These are phyloP conservation scores for Formica exsecta DNA, from an alignment of 1,140 invertebrate genomes.

Conservation along the genomic window DNA sequence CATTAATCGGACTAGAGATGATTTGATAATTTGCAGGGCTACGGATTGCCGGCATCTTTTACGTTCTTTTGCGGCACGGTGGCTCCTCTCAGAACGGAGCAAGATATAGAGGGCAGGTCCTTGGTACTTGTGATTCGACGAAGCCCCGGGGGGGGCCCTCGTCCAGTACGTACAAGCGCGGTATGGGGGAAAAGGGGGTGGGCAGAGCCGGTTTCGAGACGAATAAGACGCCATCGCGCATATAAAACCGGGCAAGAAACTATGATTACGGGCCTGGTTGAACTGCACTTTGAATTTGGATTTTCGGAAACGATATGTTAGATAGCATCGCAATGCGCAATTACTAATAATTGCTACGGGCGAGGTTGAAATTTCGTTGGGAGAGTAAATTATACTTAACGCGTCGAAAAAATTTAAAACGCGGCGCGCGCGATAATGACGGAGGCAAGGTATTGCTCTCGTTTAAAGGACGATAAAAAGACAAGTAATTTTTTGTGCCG, in stretches of 20 bases:
- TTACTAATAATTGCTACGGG: slow-evolving; percentile 45
- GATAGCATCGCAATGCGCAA: slow-evolving; percentile 30
- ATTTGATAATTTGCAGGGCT: slow-evolving; percentile 83
- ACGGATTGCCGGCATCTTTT: slow-evolving; percentile 24
- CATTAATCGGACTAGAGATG: slow-evolving; percentile 80
- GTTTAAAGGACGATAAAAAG: slow-evolving; percentile 22
- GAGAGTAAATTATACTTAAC: slow-evolving; percentile 57
- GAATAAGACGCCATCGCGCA: slow-evolving; percentile 83
- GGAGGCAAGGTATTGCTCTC: slow-evolving; percentile 30
- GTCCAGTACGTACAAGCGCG: slow-evolving; percentile 35
- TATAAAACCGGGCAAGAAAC: slow-evolving; percentile 79
- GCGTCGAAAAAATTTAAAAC: slow-evolving; percentile 45
- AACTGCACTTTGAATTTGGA: slow-evolving; percentile 58
- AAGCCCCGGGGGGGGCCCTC: slow-evolving; percentile 62
- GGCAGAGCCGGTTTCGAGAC: slow-evolving; percentile 85
- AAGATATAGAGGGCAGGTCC: slow-evolving; percentile 44
- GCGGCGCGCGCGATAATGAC: slow-evolving; percentile 68
- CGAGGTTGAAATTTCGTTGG: background rate
- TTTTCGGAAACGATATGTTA: slow-evolving; percentile 62
- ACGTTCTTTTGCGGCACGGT: slow-evolving; percentile 43
- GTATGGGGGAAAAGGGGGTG: slow-evolving; percentile 65
- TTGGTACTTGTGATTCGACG: slow-evolving; percentile 70
- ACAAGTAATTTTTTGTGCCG: background rate
- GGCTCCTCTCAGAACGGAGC: slow-evolving; percentile 19
- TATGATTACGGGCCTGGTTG: slow-evolving; percentile 80